Evolutionary conservation across 2,888 invertebrate genomes (phyloP).

Genomic region (Diaperis boleti): DNA sequence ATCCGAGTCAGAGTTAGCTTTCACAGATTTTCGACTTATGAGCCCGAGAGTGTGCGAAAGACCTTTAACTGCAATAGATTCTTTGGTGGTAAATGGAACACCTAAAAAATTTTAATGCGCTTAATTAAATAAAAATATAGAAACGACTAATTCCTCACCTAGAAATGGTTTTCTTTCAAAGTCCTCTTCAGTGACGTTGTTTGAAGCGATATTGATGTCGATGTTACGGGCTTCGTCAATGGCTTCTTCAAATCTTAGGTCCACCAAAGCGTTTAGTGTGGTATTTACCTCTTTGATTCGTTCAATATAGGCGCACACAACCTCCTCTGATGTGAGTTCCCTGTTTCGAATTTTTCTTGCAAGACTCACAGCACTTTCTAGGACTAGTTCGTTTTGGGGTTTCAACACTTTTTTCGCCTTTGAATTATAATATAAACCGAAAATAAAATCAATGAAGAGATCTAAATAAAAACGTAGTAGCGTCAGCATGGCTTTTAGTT

Average conservation of each 20-base stretch:
- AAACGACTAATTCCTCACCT: too few species aligned
- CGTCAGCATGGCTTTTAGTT: not conserved
- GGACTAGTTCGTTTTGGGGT: conserved; percentile 65
- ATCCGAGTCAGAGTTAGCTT: conserved; percentile 82
- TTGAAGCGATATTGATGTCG: conserved; percentile 75
- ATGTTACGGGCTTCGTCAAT: conserved; percentile 81
- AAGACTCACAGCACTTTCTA: conserved; percentile 77
- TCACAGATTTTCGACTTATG: conserved; percentile 70
- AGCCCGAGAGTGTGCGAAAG: conserved; percentile 79
- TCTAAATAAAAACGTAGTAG: conserved; percentile 68
- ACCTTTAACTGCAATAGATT: conserved; percentile 84
- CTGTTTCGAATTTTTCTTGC: conserved; percentile 76
- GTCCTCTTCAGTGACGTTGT: conserved; percentile 72
- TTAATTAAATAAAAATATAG: not conserved
- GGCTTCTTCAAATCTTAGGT: conserved; percentile 83
- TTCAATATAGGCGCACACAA: conserved; percentile 80
- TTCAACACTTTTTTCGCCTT: conserved; percentile 61
- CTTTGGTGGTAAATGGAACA: conserved; percentile 93
- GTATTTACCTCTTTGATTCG: conserved; percentile 81
- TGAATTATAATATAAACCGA: conserved; percentile 64
- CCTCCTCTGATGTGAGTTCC: conserved; percentile 74
- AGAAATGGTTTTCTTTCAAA: conserved; percentile 82
- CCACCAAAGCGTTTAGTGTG: conserved; percentile 86
- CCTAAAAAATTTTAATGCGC: conserved; percentile 67
- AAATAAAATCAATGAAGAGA: conserved; percentile 64